phyloP scores from a whole-genome alignment of 2,113 vertebrate genomes.

The Malaclemys terrapin region DNA sequence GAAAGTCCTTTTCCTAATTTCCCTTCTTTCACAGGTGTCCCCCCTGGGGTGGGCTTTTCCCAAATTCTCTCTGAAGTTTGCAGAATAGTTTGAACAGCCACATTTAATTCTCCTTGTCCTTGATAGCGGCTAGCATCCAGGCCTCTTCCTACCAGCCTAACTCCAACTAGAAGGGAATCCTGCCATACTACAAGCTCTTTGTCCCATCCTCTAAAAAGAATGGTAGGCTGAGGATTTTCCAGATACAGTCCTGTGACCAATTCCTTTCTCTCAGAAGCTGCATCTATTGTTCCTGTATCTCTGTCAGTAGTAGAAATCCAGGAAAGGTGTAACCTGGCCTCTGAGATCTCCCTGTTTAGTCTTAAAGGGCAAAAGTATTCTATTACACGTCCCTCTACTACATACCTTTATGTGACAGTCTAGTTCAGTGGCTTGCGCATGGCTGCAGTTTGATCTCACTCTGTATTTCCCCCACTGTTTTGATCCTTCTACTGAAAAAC shows the following conservation, averaged over 20 bases:
- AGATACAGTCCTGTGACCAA: background rate
- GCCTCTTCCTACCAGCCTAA: background rate
- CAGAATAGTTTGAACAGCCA: background rate
- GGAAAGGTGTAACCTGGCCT: background rate
- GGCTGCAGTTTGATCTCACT: background rate
- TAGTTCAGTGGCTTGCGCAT: background rate
- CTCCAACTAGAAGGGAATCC: background rate
- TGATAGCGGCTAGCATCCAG: background rate
- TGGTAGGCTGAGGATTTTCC: background rate
- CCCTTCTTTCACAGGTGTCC: background rate
- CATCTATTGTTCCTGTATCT: background rate
- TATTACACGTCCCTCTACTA: background rate
- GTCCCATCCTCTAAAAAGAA: background rate
- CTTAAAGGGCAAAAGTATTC: background rate
- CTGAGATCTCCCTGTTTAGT: slow-evolving; percentile 1
- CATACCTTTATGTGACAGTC: slow-evolving; percentile 20
- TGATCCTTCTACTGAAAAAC: background rate
- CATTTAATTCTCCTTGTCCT: background rate
- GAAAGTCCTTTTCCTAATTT: background rate
- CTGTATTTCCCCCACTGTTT: background rate
- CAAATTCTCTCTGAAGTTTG: background rate
- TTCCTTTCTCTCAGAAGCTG: background rate
- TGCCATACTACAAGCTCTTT: background rate
- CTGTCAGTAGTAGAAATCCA: background rate
- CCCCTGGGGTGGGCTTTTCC: background rate